Evolutionary conservation across 2,797 vertebrate species (phyloP), one percentile per base, ranked within the genome.

Genomic region (Acestrorhynchus altus): DNA sequence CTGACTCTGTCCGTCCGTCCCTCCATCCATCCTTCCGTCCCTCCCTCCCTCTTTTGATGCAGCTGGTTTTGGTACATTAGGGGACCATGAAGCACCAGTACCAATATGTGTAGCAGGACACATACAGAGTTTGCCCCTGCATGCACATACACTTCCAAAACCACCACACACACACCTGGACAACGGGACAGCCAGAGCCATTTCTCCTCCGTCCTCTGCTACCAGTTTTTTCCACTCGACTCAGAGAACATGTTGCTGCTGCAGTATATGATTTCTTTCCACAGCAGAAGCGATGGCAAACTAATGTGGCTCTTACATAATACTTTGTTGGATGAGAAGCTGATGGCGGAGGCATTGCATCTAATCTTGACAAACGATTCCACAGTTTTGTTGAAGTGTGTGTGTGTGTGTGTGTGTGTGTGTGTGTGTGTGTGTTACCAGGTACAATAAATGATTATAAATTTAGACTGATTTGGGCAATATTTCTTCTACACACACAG

Each of bases 101-200:
- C 81, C 85, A 20, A 6, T 2, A 6, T 2, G 65, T 77, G 87
- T 86, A 83, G 90, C 83, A 83, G 83, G 60, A 86, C 81, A 80
- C 86, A 12, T 20, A 20, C 8, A 24, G 18, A 40, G 26, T 44
- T 54, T 79, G n/a, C 1, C 60, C 26, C 56, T 24, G 70, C 11
- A 5, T 63, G 57, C n/a, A 9, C 18, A 35, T 15, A 51, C 46
- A 54, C 49, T 42, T 52, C 46, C 39, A 68, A 42, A 76, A 40
- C 35, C 22, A 5, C 65, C n/a, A 49, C 20, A 26, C 84, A 83
- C 77, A 82, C 82, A 87, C 74, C 79, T 86, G 89, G 83, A 89
- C 86, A 86, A 77, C 77, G 78, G 88, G 89, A 90, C 89, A 89
- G 88, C 83, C 83, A 81, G 83, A 79, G 88, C 84, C 54, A 20